Evolutionary conservation across 2,888 invertebrate species (phyloP), one percentile per base, ranked within the genome.

Genomic region (Maniola hyperantus): DNA sequence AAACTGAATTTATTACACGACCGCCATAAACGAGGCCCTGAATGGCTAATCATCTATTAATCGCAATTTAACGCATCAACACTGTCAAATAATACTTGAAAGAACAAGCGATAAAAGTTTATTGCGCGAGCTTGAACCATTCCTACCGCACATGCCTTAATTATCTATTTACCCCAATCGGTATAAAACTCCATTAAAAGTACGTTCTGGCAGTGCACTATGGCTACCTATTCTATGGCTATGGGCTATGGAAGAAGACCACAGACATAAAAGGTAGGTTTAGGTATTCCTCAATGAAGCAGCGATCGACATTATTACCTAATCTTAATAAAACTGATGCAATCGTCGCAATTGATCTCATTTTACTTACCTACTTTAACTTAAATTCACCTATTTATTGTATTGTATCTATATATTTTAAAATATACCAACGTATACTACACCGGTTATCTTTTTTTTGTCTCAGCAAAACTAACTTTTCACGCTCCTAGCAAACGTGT

Each of bases 31-130:
- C 81, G 80, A 80, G 80, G 78, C 79, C 77, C 80, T 80, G 81
- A 86, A 87, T 81, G 81, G 82, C 84, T 89, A 88, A 89, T 90
- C 87, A 87, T 87, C 85, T 87, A 85, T 88, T 89, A 87, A 90
- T 88, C 85, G 85, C 85, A 84, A 85, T 88, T 89, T 88, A 86
- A 89, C 84, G 86, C 85, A 85, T 88, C 84, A 83, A 85, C 85
- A 87, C 85, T 87, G 86, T 87, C 86, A 85, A 88, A 87, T 88
- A 84, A 89, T 87, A 87, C 84, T 86, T 81, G 81, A 87, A 88
- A 83, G 84, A 85, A 87, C 83, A 83, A 78, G 83, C 82, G 77
- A 83, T 89, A 83, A 87, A 89, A 81, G 73, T 87, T 86, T 83
- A 87, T 83, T 83, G 78, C 81, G 68, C 74, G 73, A 74, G 71